Evolutionary conservation across 2,797 vertebrate species (phyloP), one percentile per base, ranked within the genome.

Genomic region (Coregonus sp.): DNA sequence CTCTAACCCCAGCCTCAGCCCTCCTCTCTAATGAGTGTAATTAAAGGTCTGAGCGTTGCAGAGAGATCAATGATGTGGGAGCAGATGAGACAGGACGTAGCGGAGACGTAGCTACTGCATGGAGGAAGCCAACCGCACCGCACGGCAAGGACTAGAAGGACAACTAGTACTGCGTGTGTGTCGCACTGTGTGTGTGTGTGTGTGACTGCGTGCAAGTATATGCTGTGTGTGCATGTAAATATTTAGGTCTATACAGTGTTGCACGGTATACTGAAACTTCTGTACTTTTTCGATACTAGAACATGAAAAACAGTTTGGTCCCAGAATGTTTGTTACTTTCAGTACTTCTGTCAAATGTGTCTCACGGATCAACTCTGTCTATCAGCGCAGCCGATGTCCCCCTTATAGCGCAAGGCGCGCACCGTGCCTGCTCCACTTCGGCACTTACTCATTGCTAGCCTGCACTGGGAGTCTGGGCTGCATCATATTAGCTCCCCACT

Each of bases 21-120:
- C 84, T 84, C 86, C 85, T 85, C n/a, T 83, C 16, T 92, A 92
- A 94, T 93, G 88, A 88, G 83, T 83, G 84, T 92, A 92, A 94
- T 94, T 94, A 93, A 89, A 93, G 84, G 84, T 82, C 82, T 81
- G 73, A 77, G 84, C 78, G 83, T 79, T 85, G 79, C 47, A 6
- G 77, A 82, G 82, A 84, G 81, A 90, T 88, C 83, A 75, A 85
- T 85, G 89, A 88, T 78, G 81, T 82, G 75, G 77, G 76, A 83
- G 80, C 75, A 4, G 79, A 82, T 84, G 86, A 87, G 86, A 89
- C 87, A 78, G 84, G 86, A 89, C 75, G 84, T 73, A 65, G 86
- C 78, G 80, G 6, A 89, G 86, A 88, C 76, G 75, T 56, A 81
- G 82, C 83, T 75, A 33, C 71, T 79, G 81, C 79, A 82, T 82